Percentiles rank a stretch among this genome's conserved stretches.
Conservation (phyloP, 2,888 invertebrate genomes). For the Patella ulyssiponensis region DNA sequence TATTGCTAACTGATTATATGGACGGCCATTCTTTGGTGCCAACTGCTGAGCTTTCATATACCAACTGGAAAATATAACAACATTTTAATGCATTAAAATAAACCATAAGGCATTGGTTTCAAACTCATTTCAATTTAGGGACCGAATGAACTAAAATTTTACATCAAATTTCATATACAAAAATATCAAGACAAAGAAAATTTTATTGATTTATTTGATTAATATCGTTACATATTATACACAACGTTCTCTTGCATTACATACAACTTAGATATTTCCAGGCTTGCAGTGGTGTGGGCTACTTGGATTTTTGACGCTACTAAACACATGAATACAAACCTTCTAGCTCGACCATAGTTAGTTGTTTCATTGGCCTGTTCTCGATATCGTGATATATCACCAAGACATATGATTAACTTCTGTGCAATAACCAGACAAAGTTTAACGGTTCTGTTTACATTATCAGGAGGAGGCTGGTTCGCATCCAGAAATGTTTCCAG, state of each 20-base stretch:
- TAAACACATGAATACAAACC: conserved; percentile 70
- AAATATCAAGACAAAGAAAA: no score
- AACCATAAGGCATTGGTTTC: no score
- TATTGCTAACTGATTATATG: conserved; percentile 94
- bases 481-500: conserved; percentile 72
- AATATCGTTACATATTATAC: no score
- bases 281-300: no score
- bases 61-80: conserved; percentile 76
- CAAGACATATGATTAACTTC: conserved; percentile 89
- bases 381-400: conserved; percentile 92
- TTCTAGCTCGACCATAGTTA: conserved; percentile 85
- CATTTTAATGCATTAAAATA: background rate
- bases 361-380: conserved; percentile 86
- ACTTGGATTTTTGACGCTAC: no score
- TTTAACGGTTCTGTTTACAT: conserved; percentile 77
- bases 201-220: no score
- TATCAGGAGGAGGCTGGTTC: conserved; percentile 70
- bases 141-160: no score
- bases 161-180: no score
- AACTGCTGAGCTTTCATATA: conserved; percentile 94
- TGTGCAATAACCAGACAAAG: conserved; percentile 89
- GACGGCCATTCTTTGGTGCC: conserved; percentile 94
- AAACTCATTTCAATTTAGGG: no score
- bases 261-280: no score
- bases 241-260: no score